Conservation (phyloP, 2,797 vertebrate genomes). For the Arremon brunneinucha region DNA sequence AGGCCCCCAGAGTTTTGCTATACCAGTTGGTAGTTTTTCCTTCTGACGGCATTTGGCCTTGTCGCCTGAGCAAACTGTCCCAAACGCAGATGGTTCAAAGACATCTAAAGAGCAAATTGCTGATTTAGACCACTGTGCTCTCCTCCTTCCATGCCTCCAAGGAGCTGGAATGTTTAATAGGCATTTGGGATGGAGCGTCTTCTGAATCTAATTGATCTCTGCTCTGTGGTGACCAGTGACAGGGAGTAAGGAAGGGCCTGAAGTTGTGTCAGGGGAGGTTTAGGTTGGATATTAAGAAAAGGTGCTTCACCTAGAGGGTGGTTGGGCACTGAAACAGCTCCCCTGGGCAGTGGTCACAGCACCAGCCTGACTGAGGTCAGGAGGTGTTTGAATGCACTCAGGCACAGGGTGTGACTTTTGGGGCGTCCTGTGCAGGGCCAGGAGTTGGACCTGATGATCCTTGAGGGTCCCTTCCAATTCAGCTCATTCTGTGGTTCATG, state of each 20-base stretch:
- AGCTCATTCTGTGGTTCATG: neutral
- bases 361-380: neutral
- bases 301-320: neutral
- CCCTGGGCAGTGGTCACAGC: neutral
- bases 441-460: neutral
- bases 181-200: neutral
- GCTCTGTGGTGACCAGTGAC: neutral
- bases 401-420: too few species aligned
- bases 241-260: neutral
- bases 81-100: neutral
- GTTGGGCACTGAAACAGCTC: fast-evolving
- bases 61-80: neutral
- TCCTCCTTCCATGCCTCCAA: fast-evolving
- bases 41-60: neutral
- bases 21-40: neutral
- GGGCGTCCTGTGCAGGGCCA: neutral
- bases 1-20: neutral
- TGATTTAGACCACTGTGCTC: neutral
- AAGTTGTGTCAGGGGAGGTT: neutral
- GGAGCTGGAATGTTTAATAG: neutral
- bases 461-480: neutral
- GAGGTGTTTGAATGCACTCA: neutral
- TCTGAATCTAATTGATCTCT: neutral
- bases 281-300: neutral
- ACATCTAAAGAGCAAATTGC: neutral